Conservation (phyloP, 1,140 invertebrate genomes). For the Wasmannia auropunctata region DNA sequence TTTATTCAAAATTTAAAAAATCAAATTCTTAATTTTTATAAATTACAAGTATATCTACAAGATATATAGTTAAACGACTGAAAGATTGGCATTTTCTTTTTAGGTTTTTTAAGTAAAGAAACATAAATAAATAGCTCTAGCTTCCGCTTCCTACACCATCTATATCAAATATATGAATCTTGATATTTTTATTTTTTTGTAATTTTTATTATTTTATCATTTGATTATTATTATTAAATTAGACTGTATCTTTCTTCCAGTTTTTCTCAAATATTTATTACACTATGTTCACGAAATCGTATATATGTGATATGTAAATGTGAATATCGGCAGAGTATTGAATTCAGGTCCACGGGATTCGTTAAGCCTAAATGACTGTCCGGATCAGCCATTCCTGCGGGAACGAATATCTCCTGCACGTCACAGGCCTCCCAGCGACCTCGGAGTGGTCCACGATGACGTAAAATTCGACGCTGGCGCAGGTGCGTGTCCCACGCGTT, state of each 20-base stretch:
- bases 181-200: background rate
- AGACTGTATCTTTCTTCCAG: background rate
- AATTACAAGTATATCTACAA: background rate
- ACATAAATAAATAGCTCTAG: background rate
- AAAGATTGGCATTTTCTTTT: no score
- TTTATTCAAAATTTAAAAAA: no score
- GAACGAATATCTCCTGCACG: background rate
- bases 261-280: background rate
- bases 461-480: slow-evolving; percentile 50
- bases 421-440: slow-evolving; percentile 69
- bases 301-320: background rate
- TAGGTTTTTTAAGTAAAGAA: no score
- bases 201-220: no score
- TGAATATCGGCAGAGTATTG: background rate
- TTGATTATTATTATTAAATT: background rate
- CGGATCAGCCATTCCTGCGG: background rate
- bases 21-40: background rate
- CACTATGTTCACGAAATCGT: background rate
- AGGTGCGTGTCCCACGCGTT: slow-evolving; percentile 70
- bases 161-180: background rate
- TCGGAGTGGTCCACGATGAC: slow-evolving; percentile 44
- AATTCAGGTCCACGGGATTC: background rate
- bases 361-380: slow-evolving; percentile 6
- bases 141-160: background rate
- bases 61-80: background rate